phyloP scores from a whole-genome alignment of 64 coral and sea anemone genomes.

The Montipora efflorescens region DNA sequence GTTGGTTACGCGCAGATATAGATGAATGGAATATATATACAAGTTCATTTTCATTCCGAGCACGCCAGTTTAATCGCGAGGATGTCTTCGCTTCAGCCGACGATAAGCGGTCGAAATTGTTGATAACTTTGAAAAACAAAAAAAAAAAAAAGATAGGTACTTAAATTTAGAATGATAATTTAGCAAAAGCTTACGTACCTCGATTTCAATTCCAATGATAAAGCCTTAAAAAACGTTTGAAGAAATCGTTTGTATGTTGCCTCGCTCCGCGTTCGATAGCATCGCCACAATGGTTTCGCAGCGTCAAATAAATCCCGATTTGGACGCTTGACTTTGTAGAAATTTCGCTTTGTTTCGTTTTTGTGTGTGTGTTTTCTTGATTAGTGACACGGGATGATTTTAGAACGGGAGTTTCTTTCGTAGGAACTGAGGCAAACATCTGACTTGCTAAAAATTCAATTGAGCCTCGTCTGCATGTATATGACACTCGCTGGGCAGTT shows the following conservation, averaged over 20 bases:
- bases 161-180: background rate
- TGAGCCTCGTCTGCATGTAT: conserved; percentile 23
- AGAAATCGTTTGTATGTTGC: background rate
- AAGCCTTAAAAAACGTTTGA: conserved; percentile 26
- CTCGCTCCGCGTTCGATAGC: background rate
- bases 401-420: background rate
- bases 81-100: background rate
- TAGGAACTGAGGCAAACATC: background rate
- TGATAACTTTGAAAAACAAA: background rate
- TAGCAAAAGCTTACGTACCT: conserved; percentile 21
- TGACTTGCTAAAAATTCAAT: conserved; percentile 3
- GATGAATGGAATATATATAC: background rate
- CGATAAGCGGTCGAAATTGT: background rate
- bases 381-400: background rate
- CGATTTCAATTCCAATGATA: conserved; percentile 26
- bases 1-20: background rate
- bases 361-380: background rate
- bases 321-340: background rate
- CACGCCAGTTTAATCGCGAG: background rate
- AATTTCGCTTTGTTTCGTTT: background rate
- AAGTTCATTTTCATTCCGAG: background rate
- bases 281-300: background rate
- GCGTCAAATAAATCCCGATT: background rate
- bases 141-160: background rate
- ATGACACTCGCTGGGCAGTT: background rate